Conservation (phyloP, 2,797 vertebrate genomes). For the Pantherophis vulpinus region DNA sequence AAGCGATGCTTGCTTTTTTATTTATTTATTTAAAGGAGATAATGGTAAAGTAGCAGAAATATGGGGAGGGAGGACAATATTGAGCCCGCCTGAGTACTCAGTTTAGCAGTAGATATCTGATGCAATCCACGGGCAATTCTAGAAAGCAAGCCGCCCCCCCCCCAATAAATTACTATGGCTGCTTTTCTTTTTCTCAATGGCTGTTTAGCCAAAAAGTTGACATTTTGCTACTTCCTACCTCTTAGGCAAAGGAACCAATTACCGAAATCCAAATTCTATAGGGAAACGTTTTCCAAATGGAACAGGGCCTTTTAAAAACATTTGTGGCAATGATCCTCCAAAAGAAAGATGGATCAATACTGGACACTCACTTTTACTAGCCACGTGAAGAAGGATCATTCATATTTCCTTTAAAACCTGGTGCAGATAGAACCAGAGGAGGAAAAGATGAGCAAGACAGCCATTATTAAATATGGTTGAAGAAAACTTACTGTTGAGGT, state of each 20-base stretch:
- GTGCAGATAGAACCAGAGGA: not conserved
- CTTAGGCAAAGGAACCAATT: slow-evolving; percentile 15
- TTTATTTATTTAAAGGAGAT: slow-evolving; percentile 31
- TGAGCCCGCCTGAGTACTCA: not conserved
- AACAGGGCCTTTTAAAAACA: slow-evolving; percentile 37
- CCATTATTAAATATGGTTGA: slow-evolving; percentile 36
- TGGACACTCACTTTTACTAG: slow-evolving; percentile 55
- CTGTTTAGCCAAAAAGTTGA: slow-evolving; percentile 59
- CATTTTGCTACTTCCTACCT: slow-evolving; percentile 59
- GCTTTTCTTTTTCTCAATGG: not conserved
- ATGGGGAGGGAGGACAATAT: slow-evolving; percentile 15
- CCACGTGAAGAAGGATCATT: slow-evolving; percentile 38
- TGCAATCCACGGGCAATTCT: not conserved
- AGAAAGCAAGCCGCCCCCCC: slow-evolving; percentile 41
- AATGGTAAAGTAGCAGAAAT: slow-evolving; percentile 13
- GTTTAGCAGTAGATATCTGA: not conserved
- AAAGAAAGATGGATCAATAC: slow-evolving; percentile 43
- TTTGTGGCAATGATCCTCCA: slow-evolving; percentile 30
- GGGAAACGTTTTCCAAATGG: slow-evolving; percentile 52
- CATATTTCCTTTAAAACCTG: not conserved
- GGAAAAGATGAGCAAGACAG: not conserved
- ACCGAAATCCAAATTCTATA: slow-evolving; percentile 31
- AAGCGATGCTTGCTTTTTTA: slow-evolving; percentile 42
- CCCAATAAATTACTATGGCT: slow-evolving; percentile 35
- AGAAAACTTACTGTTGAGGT: slow-evolving; percentile 21